Evolutionary conservation across 2,113 vertebrate genomes (phyloP).

Genomic region (Xiphophorus maculatus): DNA sequence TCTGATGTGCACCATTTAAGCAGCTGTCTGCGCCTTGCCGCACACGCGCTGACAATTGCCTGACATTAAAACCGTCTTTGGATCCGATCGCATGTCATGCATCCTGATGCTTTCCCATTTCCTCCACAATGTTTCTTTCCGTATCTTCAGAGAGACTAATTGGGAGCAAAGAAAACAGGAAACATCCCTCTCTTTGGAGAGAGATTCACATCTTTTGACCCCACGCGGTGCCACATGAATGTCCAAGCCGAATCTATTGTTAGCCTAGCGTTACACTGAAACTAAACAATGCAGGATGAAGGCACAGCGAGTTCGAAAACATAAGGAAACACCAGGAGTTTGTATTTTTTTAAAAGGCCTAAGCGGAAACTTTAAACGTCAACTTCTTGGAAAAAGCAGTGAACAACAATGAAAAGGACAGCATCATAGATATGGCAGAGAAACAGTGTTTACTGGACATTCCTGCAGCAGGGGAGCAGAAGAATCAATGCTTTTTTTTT

Average conservation of each 20-base stretch:
- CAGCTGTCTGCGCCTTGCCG: too few species aligned
- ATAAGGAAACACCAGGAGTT: background rate
- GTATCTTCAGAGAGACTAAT: slow-evolving; percentile 16
- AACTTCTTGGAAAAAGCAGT: too few species aligned
- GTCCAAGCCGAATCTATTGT: slow-evolving; percentile 16
- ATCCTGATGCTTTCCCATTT: slow-evolving; percentile 21
- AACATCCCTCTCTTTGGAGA: slow-evolving; percentile 11
- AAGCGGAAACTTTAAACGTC: too few species aligned
- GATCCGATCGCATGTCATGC: slow-evolving; percentile 4
- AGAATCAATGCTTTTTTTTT: too few species aligned
- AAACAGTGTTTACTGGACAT: too few species aligned
- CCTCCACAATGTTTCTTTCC: slow-evolving; percentile 33
- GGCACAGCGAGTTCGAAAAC: background rate
- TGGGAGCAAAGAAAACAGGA: slow-evolving; percentile 40
- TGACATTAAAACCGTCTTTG: slow-evolving; percentile 10
- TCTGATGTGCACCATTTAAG: too few species aligned
- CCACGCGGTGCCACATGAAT: slow-evolving; percentile 21
- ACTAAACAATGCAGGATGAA: background rate
- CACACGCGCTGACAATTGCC: too few species aligned
- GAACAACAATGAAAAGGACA: too few species aligned
- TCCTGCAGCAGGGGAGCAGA: too few species aligned
- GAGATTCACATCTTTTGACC: slow-evolving; percentile 41
- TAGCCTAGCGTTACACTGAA: background rate
- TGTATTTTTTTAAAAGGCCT: too few species aligned
- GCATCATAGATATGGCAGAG: too few species aligned